These are phyloP conservation scores for Nineta flava DNA, from an alignment of 2,888 invertebrate genomes.

Conservation along the genomic window DNA sequence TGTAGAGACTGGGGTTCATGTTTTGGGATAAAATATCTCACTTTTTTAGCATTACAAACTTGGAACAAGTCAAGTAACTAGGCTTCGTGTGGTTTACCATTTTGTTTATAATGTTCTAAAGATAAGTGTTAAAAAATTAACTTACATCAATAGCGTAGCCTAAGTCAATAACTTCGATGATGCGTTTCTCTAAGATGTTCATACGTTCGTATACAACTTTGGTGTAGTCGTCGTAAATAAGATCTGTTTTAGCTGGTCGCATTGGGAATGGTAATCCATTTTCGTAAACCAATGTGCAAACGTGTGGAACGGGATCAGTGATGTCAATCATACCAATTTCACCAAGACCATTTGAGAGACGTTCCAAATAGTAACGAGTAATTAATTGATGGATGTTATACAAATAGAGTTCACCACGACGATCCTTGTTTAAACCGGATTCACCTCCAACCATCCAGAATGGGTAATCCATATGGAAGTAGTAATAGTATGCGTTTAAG, in stretches of 20 bases:
- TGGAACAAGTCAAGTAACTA: too few species aligned
- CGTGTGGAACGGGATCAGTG: conserved; percentile 17
- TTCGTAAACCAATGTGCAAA: conserved; percentile 42
- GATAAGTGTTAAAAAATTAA: too few species aligned
- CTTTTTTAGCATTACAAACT: too few species aligned
- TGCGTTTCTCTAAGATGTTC: conserved; percentile 33
- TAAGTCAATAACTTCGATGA: conserved; percentile 38
- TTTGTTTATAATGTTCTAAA: too few species aligned
- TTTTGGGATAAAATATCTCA: too few species aligned
- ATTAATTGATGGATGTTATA: conserved; percentile 49
- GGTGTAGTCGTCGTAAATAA: conserved; percentile 28
- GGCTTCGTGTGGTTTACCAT: too few species aligned
- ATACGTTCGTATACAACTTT: conserved; percentile 20
- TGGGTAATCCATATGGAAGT: conserved; percentile 42
- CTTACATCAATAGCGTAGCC: conserved; percentile 29
- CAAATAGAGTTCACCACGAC: conserved; percentile 48
- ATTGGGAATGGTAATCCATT: conserved; percentile 49
- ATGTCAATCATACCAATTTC: conserved; percentile 42
- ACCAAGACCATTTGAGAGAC: conserved; percentile 51
- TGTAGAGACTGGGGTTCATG: too few species aligned
- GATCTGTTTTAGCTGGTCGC: conserved; percentile 38
- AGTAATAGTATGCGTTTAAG: conserved; percentile 48
- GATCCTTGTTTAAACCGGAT: conserved; percentile 34
- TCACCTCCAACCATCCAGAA: conserved; percentile 42
- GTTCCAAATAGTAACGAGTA: conserved; percentile 58